Percentiles rank a stretch among this genome's conserved stretches.
These are phyloP conservation scores for Hylaeus volcanicus DNA, from an alignment of 1,140 invertebrate genomes.

Conservation along the genomic window DNA sequence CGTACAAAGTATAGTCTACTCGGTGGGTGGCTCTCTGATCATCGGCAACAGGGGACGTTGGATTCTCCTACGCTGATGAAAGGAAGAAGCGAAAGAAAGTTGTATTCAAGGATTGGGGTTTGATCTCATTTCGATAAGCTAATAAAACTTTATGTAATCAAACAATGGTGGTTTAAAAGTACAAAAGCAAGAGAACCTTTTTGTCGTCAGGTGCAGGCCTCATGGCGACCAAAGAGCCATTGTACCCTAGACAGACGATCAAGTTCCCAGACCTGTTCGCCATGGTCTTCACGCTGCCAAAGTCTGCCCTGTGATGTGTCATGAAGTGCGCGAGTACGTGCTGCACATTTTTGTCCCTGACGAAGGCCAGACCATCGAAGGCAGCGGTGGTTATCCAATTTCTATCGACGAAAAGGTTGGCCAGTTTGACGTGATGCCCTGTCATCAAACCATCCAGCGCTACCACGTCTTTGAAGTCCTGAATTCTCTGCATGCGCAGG, in stretches of 20 bases:
- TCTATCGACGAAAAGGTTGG: slow-evolving; percentile 60
- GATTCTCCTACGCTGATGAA: slow-evolving; percentile 43
- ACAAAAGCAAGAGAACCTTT: slow-evolving; percentile 30
- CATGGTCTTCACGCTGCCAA: slow-evolving; percentile 66
- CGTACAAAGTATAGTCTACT: slow-evolving; percentile 37
- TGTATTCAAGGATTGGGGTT: not conserved
- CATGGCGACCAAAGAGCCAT: slow-evolving; percentile 70
- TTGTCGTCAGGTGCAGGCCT: not conserved
- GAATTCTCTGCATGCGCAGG: slow-evolving; percentile 59
- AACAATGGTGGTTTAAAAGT: not conserved
- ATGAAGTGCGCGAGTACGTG: slow-evolving; percentile 30
- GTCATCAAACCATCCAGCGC: slow-evolving; percentile 27
- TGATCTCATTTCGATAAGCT: too few species aligned
- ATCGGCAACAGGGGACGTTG: not conserved
- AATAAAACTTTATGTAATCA: too few species aligned
- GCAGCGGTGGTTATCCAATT: slow-evolving; percentile 66
- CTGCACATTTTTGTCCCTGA: slow-evolving; percentile 51
- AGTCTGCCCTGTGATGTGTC: slow-evolving; percentile 69
- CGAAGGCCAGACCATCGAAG: slow-evolving; percentile 65
- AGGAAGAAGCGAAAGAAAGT: slow-evolving; percentile 1
- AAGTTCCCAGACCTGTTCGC: slow-evolving; percentile 53
- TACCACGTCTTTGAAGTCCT: slow-evolving; percentile 43
- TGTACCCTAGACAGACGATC: slow-evolving; percentile 64
- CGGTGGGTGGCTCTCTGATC: not conserved
- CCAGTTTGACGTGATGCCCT: slow-evolving; percentile 65